These are phyloP conservation scores for Apotomis capreana DNA, from an alignment of 2,888 invertebrate genomes.

Conservation along the genomic window DNA sequence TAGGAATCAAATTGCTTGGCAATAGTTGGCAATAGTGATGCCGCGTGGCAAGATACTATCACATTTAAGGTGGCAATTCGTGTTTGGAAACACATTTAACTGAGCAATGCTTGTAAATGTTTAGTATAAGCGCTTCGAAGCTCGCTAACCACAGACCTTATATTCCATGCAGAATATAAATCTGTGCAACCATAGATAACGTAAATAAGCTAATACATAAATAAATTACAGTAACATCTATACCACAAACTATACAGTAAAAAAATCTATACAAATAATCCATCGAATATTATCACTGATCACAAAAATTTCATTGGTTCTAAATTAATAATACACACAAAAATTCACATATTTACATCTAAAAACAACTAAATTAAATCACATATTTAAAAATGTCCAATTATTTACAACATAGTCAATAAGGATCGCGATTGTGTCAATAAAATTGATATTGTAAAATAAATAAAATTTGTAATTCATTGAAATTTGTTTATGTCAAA, in stretches of 20 bases:
- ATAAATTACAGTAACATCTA: slow-evolving; percentile 65
- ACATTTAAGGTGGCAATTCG: slow-evolving; percentile 63
- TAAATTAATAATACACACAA: slow-evolving; percentile 66
- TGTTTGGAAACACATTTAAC: slow-evolving; percentile 44
- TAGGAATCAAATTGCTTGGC: slow-evolving; percentile 53
- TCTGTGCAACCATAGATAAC: slow-evolving; percentile 50
- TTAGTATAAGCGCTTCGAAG: slow-evolving; percentile 31
- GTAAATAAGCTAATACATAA: slow-evolving; percentile 58
- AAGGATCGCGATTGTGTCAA: slow-evolving; percentile 37
- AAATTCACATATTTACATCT: slow-evolving; percentile 79
- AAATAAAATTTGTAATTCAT: slow-evolving; percentile 31
- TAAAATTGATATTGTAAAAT: slow-evolving; percentile 32
- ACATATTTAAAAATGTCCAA: slow-evolving; percentile 62
- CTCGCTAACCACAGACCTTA: slow-evolving; percentile 51
- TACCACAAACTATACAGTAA: slow-evolving; percentile 75
- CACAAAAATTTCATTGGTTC: slow-evolving; percentile 70
- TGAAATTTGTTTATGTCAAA: slow-evolving; percentile 26
- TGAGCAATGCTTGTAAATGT: slow-evolving; percentile 54
- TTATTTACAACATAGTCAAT: slow-evolving; percentile 65
- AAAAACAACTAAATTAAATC: slow-evolving; percentile 71
- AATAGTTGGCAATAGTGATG: slow-evolving; percentile 52
- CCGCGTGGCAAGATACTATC: slow-evolving; percentile 80
- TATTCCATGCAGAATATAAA: slow-evolving; percentile 59
- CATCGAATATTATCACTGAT: slow-evolving; percentile 67
- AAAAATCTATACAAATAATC: slow-evolving; percentile 74